phyloP scores from a whole-genome alignment of 2,888 invertebrate genomes.

The Noctua comes region DNA sequence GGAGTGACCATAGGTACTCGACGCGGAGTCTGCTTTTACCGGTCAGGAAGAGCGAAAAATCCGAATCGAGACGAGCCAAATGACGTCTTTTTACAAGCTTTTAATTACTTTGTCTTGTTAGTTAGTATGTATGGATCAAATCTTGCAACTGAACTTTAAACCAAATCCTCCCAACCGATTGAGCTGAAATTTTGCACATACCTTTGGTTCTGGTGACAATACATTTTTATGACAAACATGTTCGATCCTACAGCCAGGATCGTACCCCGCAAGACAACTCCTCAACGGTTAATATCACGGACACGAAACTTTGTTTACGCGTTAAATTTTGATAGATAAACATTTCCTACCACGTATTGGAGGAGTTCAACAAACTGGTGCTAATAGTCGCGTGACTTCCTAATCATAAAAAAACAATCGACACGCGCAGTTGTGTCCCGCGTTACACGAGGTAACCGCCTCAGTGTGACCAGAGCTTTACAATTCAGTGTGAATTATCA shows the following conservation, averaged over 20 bases:
- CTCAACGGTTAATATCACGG: background rate
- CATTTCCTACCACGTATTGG: background rate
- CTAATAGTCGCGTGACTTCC: constrained; percentile 6
- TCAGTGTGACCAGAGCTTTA: background rate
- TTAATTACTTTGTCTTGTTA: background rate
- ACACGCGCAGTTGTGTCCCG: background rate
- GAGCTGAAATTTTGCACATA: background rate
- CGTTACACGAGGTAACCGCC: background rate
- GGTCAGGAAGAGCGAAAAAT: background rate
- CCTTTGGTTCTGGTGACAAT: background rate
- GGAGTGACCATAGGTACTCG: background rate
- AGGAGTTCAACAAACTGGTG: background rate
- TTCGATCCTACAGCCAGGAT: background rate
- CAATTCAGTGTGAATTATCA: background rate
- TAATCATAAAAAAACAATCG: background rate
- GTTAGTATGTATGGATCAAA: background rate
- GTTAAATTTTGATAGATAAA: background rate
- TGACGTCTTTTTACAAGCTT: background rate
- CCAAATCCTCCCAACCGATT: too few species aligned
- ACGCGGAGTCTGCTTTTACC: background rate
- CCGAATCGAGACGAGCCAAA: background rate
- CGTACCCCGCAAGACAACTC: background rate
- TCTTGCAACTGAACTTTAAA: background rate
- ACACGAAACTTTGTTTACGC: background rate
- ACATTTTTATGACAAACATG: background rate